Conservation (phyloP, 2,888 invertebrate species). For the Helleia helle region DNA sequence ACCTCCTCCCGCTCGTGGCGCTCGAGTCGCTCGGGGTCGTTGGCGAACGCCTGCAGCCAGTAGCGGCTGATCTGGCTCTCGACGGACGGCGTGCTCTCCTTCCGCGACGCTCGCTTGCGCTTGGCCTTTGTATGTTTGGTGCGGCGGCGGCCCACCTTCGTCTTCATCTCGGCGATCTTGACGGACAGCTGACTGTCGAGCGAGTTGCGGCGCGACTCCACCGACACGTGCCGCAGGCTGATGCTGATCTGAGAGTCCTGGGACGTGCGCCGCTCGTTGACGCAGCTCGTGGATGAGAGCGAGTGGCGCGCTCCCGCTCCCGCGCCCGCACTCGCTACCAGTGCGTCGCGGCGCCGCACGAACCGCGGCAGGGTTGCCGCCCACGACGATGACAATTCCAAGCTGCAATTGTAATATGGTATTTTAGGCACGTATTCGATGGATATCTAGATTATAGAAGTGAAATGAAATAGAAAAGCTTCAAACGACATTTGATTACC, state of each 20-base stretch:
- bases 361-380: slow-evolving; percentile 91
- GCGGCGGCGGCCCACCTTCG: slow-evolving; percentile 75
- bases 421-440: no score
- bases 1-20: slow-evolving; percentile 70
- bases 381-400: slow-evolving; percentile 93
- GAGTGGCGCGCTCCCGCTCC: slow-evolving; percentile 60
- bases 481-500: no score
- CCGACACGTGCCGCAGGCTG: slow-evolving; percentile 86
- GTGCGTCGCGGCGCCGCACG: slow-evolving; percentile 87
- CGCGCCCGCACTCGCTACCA: slow-evolving; percentile 75
- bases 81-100: slow-evolving; percentile 85
- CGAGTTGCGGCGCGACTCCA: slow-evolving; percentile 89
- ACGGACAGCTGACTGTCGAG: slow-evolving; percentile 91
- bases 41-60: slow-evolving; percentile 76
- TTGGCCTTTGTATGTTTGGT: slow-evolving; percentile 58
- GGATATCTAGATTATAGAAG: no score
- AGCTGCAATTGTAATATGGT: slow-evolving; percentile 62
- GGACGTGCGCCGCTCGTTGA: slow-evolving; percentile 76
- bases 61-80: slow-evolving; percentile 85
- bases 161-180: slow-evolving; percentile 88
- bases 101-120: slow-evolving; percentile 56
- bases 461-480: no score
- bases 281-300: slow-evolving; percentile 50
- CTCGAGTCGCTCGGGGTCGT: slow-evolving; percentile 41
- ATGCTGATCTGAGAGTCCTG: slow-evolving; percentile 82